Evolutionary conservation across 2,888 invertebrate species (phyloP).

Genomic region (Eumerus sabulonum): DNA sequence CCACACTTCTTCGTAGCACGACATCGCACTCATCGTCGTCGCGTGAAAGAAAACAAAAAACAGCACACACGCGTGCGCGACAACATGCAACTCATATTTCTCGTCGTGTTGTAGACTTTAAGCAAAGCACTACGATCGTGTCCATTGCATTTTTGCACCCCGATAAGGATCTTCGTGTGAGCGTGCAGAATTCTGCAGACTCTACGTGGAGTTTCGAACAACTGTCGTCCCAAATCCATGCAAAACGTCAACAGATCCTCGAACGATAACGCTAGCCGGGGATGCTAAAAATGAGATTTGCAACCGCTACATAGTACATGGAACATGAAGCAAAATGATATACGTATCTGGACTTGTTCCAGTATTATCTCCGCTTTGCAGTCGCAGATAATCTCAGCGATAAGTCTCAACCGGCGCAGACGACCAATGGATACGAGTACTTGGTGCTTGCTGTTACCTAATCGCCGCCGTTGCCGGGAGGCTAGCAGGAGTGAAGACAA

Average conservation of each 20-base stretch:
- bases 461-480: slow-evolving; percentile 21
- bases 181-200: slow-evolving; percentile 35
- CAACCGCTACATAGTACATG: not conserved
- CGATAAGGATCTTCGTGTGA: slow-evolving; percentile 53
- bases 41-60: slow-evolving; percentile 48
- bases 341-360: slow-evolving; percentile 51
- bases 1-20: slow-evolving; percentile 48
- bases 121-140: slow-evolving; percentile 48
- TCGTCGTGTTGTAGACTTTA: slow-evolving; percentile 17
- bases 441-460: slow-evolving; percentile 54
- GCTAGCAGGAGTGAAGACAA: not conserved
- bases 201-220: slow-evolving; percentile 36
- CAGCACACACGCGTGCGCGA: slow-evolving; percentile 51
- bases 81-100: slow-evolving; percentile 63
- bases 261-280: slow-evolving; percentile 31
- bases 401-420: slow-evolving; percentile 34
- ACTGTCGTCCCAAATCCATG: slow-evolving; percentile 44
- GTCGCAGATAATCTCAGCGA: slow-evolving; percentile 51
- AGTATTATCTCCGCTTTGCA: slow-evolving; percentile 61
- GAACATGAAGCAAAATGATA: slow-evolving; percentile 49
- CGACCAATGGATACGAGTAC: slow-evolving; percentile 41
- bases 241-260: slow-evolving; percentile 53
- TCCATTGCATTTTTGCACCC: slow-evolving; percentile 39
- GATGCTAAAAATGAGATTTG: slow-evolving; percentile 11
- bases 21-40: slow-evolving; percentile 13